Evolutionary conservation across 2,888 invertebrate genomes (phyloP), one percentile per base, ranked within the genome.

Genomic region (Ormyrus labotus): DNA sequence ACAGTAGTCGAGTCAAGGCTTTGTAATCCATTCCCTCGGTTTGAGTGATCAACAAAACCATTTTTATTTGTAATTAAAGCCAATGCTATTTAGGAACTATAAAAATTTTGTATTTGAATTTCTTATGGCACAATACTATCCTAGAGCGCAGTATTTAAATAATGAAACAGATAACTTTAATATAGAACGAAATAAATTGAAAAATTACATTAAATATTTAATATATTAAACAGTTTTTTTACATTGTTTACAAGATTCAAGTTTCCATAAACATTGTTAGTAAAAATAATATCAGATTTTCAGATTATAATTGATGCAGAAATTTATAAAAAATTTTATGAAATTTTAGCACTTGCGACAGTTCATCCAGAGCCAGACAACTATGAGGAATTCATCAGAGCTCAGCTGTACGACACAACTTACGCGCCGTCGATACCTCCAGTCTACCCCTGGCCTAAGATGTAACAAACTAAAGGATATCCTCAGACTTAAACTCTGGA

Each of bases 321-420:
- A 47, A 51, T 53, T 50, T 13, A n/a, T 51, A 47, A 48, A 60
- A 19, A 69, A n/a, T 45, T 60, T 67, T 51, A 64, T 45, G 8
- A 53, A 58, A 34, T 88, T 88, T n/a, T 91, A 96, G 96, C 93
- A 65, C 92, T 95, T 85, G 97, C 96, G 63, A 94, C 95, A n/a
- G 94, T 96, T 9, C 92, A 92, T 86, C 97, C 97, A 3, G 94
- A 96, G 90, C 97, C 97, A 0, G 87, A 92, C 74, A 93, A 96
- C 90, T 94, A 94, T 87, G 92, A 94, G 86, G 93, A 92, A 82
- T 97, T 95, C 89, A 94, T 97, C 86, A 94, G 94, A 88, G 94
- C 95, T 51, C 96, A 96, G 91, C 94, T 96, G 92, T 97, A 96
- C 91, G 94, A 96, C 89, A 93, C 94, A 82, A 92, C 91, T 68